Conservation (phyloP, 2,113 vertebrate genomes). For the Lagopus leucura region DNA sequence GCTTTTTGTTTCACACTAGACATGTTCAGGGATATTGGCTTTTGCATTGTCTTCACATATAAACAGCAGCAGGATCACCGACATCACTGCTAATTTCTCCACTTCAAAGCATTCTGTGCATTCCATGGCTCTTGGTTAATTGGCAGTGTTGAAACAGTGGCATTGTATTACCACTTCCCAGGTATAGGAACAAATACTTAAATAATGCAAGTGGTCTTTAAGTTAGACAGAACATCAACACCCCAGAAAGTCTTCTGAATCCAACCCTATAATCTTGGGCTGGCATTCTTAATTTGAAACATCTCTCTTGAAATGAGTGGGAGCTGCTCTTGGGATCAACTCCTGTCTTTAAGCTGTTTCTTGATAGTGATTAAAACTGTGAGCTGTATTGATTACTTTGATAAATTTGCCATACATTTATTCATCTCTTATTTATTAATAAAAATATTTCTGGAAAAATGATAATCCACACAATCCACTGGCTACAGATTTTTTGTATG, state of each 20-base stretch:
- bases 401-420: background rate
- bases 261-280: background rate
- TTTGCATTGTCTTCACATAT: background rate
- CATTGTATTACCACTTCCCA: background rate
- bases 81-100: background rate
- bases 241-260: background rate
- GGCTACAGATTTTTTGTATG: background rate
- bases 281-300: background rate
- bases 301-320: background rate
- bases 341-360: background rate
- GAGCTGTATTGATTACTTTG: background rate
- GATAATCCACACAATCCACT: background rate
- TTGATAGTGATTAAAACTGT: background rate
- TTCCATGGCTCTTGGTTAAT: background rate
- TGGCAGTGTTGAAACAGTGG: background rate
- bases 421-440: background rate
- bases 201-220: background rate
- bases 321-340: background rate
- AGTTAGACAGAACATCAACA: rapidly evolving
- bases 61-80: background rate
- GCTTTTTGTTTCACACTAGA: background rate
- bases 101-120: background rate
- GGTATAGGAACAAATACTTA: background rate
- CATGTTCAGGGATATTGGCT: background rate
- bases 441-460: background rate